Evolutionary conservation across 2,113 vertebrate species (phyloP).

Genomic region (Plectropomus leopardus): DNA sequence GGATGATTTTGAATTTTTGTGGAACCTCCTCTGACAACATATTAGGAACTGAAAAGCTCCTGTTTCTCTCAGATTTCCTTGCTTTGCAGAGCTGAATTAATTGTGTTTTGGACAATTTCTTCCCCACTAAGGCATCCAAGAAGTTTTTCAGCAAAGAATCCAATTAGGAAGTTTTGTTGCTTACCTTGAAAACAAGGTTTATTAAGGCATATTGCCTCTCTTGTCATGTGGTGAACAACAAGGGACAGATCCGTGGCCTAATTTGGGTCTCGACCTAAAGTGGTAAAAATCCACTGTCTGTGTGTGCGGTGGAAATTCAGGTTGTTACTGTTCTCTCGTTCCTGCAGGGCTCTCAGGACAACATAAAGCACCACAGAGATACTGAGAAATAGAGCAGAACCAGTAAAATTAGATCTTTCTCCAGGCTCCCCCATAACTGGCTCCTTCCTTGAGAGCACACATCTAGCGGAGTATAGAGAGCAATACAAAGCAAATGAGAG

Average conservation of each 20-base stretch:
- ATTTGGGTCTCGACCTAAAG: slow-evolving; percentile 55
- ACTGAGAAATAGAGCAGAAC: slow-evolving; percentile 77
- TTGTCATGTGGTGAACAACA: slow-evolving; percentile 47
- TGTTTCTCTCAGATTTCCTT: background rate
- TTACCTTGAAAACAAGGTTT: slow-evolving; percentile 50
- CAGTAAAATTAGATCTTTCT: slow-evolving; percentile 66
- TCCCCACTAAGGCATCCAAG: slow-evolving; percentile 2
- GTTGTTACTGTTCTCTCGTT: slow-evolving; percentile 31
- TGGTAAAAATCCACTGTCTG: slow-evolving; percentile 18
- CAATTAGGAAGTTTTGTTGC: slow-evolving; percentile 52
- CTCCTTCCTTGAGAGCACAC: slow-evolving; percentile 51
- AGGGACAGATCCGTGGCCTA: slow-evolving; percentile 58
- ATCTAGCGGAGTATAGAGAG: slow-evolving; percentile 19
- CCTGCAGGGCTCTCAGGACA: slow-evolving; percentile 57
- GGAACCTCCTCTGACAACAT: background rate
- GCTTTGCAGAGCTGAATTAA: background rate
- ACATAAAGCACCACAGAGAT: slow-evolving; percentile 60
- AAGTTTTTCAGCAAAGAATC: slow-evolving; percentile 39
- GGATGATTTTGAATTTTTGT: background rate
- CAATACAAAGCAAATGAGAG: slow-evolving; percentile 40
- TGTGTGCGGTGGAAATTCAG: slow-evolving; percentile 31
- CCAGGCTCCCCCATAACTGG: slow-evolving; percentile 43
- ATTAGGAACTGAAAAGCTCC: background rate
- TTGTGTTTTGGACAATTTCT: slow-evolving; percentile 4
- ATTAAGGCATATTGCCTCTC: slow-evolving; percentile 55